Conservation (phyloP, 1,140 invertebrate species). For the Cydia amplana region DNA sequence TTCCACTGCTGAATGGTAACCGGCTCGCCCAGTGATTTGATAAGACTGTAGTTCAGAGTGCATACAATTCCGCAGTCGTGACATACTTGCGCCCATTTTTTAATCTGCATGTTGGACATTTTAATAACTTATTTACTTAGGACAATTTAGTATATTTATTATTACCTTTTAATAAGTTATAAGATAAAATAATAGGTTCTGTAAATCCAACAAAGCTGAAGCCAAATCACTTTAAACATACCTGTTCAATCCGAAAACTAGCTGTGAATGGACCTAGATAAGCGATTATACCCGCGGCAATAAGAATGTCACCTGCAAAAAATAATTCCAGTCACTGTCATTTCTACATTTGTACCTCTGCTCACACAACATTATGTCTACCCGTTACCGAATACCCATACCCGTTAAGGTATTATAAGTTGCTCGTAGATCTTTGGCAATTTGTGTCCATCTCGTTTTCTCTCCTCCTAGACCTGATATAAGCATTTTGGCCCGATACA, state of each 20-base stretch:
- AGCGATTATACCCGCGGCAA: conserved; percentile 93
- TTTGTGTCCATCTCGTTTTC: conserved; percentile 89
- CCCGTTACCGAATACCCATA: conserved; percentile 30
- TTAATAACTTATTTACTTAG: background rate
- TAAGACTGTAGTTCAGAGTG: conserved; percentile 86
- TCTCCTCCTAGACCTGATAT: conserved; percentile 93
- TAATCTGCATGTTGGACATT: conserved; percentile 72
- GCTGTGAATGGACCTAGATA: conserved; percentile 95
- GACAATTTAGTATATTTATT: conserved; percentile 8
- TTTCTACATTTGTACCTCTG: conserved; percentile 4
- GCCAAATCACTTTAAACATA: conserved; percentile 34
- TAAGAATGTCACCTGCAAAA: conserved; percentile 88
- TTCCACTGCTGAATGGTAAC: conserved; percentile 95
- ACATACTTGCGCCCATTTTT: conserved; percentile 86
- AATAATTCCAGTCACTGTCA: background rate
- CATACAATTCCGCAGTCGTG: conserved; percentile 86
- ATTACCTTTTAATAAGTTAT: too few relatives aligned
- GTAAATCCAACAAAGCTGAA: too few relatives aligned
- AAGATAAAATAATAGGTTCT: background rate
- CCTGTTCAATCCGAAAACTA: conserved; percentile 85
- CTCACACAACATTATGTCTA: background rate
- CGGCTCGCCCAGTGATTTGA: conserved; percentile 89
- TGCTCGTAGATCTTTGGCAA: conserved; percentile 87
- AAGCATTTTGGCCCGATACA: conserved; percentile 95
- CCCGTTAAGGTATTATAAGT: conserved; percentile 83